Conservation (phyloP, 2,113 vertebrate species). For the Ptychochromis oligacanthus region DNA sequence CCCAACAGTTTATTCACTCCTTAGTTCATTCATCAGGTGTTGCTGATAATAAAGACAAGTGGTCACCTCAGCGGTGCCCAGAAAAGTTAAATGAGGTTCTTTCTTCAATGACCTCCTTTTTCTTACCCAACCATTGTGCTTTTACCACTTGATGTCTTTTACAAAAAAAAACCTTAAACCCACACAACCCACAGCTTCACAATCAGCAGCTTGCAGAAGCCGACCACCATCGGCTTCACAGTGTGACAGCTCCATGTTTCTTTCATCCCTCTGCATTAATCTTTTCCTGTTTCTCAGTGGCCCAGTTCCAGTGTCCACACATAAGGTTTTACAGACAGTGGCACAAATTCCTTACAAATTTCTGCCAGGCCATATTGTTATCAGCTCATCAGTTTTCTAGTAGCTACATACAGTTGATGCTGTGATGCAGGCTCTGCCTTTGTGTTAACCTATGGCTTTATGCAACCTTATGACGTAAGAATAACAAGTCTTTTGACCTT, state of each 20-base stretch:
- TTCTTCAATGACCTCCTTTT: not conserved
- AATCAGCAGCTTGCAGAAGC: slow-evolving; percentile 42
- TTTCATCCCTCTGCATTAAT: not conserved
- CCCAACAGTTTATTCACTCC: not conserved
- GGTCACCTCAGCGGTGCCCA: not conserved
- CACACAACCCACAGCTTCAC: slow-evolving; percentile 9
- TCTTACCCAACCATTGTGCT: not conserved
- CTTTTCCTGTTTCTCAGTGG: not conserved
- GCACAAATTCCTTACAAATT: not conserved
- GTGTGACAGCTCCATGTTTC: slow-evolving; percentile 4
- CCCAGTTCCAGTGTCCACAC: slow-evolving; percentile 3
- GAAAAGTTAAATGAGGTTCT: not conserved
- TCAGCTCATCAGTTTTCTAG: not conserved
- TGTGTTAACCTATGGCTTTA: not conserved
- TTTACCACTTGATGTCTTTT: not conserved
- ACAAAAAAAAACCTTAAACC: not conserved
- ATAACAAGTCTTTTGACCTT: slow-evolving; percentile 7
- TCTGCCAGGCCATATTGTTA: not conserved
- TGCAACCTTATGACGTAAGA: not conserved
- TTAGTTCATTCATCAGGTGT: not conserved
- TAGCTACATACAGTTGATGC: not conserved
- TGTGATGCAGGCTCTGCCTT: not conserved
- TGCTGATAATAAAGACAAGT: not conserved
- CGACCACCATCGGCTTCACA: slow-evolving; percentile 39
- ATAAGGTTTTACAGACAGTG: not conserved